Conservation (phyloP, 2,888 invertebrate species). For the Pachycephus smyrnensis region DNA sequence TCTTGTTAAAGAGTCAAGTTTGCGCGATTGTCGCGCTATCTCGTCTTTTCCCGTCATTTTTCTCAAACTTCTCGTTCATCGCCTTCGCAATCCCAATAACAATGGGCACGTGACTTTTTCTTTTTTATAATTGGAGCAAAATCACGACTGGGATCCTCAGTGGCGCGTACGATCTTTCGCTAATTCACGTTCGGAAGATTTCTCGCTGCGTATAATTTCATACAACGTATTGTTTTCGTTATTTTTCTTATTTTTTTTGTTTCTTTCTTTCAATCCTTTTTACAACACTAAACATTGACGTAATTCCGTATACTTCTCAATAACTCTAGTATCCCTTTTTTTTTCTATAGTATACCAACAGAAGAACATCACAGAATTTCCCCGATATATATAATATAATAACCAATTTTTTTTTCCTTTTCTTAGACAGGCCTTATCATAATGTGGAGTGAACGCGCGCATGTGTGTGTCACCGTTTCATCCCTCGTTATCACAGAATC, state of each 20-base stretch:
- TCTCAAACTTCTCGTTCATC: neutral
- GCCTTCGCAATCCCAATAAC: neutral
- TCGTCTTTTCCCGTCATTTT: neutral
- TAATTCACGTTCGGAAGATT: constrained; percentile 28
- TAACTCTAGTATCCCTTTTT: constrained; percentile 44
- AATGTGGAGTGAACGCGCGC: constrained; percentile 48
- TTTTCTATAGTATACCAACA: constrained; percentile 53
- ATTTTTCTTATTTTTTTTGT: constrained; percentile 14
- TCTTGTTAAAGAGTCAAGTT: neutral
- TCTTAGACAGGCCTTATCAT: constrained; percentile 40
- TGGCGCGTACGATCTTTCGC: neutral
- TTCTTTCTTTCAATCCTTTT: constrained; percentile 35
- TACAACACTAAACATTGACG: constrained; percentile 62
- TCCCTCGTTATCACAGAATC: constrained; percentile 62
- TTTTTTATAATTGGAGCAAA: neutral
- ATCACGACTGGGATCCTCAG: neutral
- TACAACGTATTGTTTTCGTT: neutral
- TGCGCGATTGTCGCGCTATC: neutral
- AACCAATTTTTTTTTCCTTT: constrained; percentile 50
- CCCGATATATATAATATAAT: constrained; percentile 52
- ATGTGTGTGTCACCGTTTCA: constrained; percentile 19
- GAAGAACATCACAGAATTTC: constrained; percentile 67
- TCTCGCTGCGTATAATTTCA: neutral
- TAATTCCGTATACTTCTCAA: constrained; percentile 63
- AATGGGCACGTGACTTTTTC: neutral